A percentile compares a stretch with the other conserved stretches of the same genome.
Conservation (phyloP, 2,888 invertebrate species). For the Stenoptilia bipunctidactyla region DNA sequence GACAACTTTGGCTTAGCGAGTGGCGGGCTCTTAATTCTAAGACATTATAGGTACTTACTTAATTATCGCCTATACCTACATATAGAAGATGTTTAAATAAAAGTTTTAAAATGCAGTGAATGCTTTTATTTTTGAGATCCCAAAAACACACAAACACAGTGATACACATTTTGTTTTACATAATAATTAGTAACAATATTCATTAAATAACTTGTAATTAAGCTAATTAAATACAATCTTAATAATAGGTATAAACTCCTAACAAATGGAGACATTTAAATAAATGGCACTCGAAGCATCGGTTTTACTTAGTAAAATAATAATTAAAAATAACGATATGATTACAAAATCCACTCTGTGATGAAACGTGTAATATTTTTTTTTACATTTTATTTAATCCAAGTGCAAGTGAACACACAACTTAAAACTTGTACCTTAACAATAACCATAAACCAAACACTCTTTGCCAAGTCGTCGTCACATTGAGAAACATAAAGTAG, state of each 20-base stretch:
- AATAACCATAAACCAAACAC: conserved; percentile 35
- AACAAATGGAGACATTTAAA: conserved; percentile 9
- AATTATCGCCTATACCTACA: too few relatives aligned
- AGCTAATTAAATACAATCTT: conserved; percentile 6
- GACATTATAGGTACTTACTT: too few relatives aligned
- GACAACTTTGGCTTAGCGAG: too few relatives aligned
- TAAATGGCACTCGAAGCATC: conserved; percentile 61
- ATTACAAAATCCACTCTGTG: conserved; percentile 19
- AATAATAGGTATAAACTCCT: conserved; percentile 6
- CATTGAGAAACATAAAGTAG: conserved; percentile 20
- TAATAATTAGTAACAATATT: conserved; percentile 4
- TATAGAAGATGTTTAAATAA: too few relatives aligned
- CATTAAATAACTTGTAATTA: conserved; percentile 6
- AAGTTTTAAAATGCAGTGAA: conserved; percentile 33
- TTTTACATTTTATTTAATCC: conserved; percentile 15
- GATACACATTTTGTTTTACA: conserved; percentile 26
- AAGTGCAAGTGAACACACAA: conserved; percentile 8
- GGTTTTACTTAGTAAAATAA: conserved; percentile 35
- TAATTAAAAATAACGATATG: conserved; percentile 18
- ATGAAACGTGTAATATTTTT: conserved; percentile 23
- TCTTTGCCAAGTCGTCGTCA: conserved; percentile 40
- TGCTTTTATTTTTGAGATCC: conserved; percentile 69
- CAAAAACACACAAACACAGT: conserved; percentile 69
- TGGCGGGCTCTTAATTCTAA: too few relatives aligned
- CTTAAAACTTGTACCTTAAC: conserved; percentile 16